Base-by-base conservation (phyloP, 2,888 invertebrate species). In the Allolobophora icterica region DNA sequence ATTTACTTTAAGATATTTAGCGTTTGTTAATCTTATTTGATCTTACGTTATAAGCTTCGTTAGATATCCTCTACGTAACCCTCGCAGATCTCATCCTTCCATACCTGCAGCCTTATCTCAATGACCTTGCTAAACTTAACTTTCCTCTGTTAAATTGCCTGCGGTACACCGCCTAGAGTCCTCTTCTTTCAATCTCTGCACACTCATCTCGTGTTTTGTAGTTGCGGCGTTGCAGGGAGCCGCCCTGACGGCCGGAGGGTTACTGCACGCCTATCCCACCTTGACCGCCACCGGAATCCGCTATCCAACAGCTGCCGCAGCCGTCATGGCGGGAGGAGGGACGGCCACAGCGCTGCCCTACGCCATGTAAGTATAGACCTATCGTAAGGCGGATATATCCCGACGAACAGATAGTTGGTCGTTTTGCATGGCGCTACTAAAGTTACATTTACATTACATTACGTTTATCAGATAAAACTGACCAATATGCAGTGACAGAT, bases 361-460 rank as follows among this genome's bases (percentile, higher is more conserved):
- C 87, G 87, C 87, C 87, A 87, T 87, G 87, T 87, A 87, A 87
- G 87, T 87, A 84, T 52, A 52, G 52, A 24, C 52, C 52, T 21
- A 52, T 52, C 52, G 52, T 45, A 45, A 45, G 15, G 15, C 13
- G 17, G 40, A 19, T 19, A 45, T 45, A 45, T 19, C 17, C 45
- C 6, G 45, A 17, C 45, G 19, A 45, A 45, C 45, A 45, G 19
- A 6, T 19, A 17, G 52, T 21, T 24, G 52, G 52, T 52, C 19
- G 21, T 52, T 24, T 52, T 42, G 42, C 52, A 52, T 21, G 24
- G 52, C 6, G 52, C 19, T 52, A 52, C 21, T 52, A 52, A 19
- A 52, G 17, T 52, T 52, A 52, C 52, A 52, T 52, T 17, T 52
- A 21, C 52, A 3, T 52, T 52, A 52, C 52, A 42, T 42, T 42